Percentiles rank a stretch among this genome's conserved stretches.
These are phyloP conservation scores for Tenodera sinensis DNA, from an alignment of 2,888 invertebrate species.

Conservation along the genomic window DNA sequence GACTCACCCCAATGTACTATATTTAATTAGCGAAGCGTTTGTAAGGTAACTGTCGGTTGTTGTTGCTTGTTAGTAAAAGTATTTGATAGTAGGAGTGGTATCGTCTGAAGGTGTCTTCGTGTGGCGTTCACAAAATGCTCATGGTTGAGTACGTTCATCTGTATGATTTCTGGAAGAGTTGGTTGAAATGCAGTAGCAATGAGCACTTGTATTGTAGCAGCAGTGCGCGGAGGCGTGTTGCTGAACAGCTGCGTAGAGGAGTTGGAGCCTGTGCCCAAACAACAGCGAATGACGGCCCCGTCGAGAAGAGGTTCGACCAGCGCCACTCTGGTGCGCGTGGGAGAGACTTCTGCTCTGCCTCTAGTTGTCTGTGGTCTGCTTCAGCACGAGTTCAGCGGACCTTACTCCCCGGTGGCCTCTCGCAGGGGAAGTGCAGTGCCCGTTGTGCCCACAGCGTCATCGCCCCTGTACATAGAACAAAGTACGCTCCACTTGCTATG, in stretches of 20 bases:
- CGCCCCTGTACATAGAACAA: slow-evolving; percentile 10
- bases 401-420: slow-evolving; percentile 11
- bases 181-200: background rate
- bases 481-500: background rate
- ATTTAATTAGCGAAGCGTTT: no score
- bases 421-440: background rate
- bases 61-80: no score
- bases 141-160: no score
- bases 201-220: background rate
- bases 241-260: background rate
- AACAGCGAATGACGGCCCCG: background rate
- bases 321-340: slow-evolving; percentile 37
- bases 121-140: no score
- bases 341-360: slow-evolving; percentile 46
- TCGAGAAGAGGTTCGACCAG: slow-evolving; percentile 22
- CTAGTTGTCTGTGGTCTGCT: slow-evolving; percentile 50
- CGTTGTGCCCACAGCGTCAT: background rate
- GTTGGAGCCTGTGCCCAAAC: background rate
- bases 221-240: background rate
- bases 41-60: no score
- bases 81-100: no score
- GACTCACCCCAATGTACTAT: no score
- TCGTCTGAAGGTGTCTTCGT: no score
- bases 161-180: background rate
- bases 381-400: slow-evolving; percentile 28